Evolutionary conservation across 2,797 vertebrate species (phyloP).

Genomic region (Sebastes iracundus): DNA sequence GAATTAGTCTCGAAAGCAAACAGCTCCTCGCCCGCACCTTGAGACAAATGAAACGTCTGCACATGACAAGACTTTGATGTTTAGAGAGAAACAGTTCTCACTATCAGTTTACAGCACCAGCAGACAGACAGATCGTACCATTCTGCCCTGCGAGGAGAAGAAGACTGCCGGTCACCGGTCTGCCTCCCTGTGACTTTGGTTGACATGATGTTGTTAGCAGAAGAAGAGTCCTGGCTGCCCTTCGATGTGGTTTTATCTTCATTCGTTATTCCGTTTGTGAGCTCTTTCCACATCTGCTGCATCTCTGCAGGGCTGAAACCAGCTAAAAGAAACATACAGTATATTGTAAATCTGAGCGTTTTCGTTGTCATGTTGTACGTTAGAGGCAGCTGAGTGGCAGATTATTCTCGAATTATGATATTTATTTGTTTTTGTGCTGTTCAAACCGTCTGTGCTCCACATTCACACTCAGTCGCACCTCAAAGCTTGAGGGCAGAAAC

Average conservation of each 20-base stretch:
- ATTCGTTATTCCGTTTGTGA: conserved; percentile 82
- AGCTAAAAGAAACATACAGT: conserved; percentile 61
- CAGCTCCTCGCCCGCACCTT: conserved; percentile 17
- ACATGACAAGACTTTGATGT: conserved; percentile 67
- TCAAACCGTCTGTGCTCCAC: background rate
- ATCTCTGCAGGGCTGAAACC: conserved; percentile 89
- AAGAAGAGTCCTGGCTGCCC: conserved; percentile 84
- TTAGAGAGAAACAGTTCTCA: conserved; percentile 35
- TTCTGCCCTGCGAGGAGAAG: conserved; percentile 84
- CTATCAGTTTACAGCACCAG: background rate
- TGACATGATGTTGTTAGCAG: conserved; percentile 81
- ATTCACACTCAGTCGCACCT: background rate
- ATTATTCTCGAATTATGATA: background rate
- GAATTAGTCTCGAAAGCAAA: conserved; percentile 64
- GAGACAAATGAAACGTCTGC: conserved; percentile 44
- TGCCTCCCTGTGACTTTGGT: conserved; percentile 84
- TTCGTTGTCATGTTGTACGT: background rate
- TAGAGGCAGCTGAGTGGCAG: background rate
- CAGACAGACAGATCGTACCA: conserved; percentile 77
- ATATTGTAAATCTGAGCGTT: background rate
- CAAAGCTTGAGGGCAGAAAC: background rate
- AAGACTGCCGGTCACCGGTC: conserved; percentile 85
- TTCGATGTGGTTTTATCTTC: conserved; percentile 86
- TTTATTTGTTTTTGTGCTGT: background rate
- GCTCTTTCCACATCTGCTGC: conserved; percentile 94